Conservation (phyloP, 2,113 vertebrate genomes). For the Muscicapa adusta region DNA sequence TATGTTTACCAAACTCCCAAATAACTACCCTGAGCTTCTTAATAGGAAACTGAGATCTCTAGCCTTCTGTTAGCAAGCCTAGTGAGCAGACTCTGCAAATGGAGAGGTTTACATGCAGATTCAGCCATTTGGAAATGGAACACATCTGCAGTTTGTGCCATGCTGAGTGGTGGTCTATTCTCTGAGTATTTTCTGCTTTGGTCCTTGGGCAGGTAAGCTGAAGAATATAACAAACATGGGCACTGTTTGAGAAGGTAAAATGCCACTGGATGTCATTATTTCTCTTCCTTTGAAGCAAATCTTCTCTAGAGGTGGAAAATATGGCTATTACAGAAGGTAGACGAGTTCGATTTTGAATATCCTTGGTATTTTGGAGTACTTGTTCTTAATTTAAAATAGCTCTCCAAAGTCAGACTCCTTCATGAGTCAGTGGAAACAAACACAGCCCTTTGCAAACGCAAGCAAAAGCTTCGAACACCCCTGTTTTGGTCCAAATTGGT, state of each 20-base stretch:
- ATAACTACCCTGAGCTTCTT: neutral
- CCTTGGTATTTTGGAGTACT: conserved; percentile 1
- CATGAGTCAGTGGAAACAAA: conserved; percentile 50
- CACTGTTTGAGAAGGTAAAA: neutral
- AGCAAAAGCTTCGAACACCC: neutral
- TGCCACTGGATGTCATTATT: conserved; percentile 34
- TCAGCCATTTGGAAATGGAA: neutral
- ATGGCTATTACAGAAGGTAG: neutral
- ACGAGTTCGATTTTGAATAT: neutral
- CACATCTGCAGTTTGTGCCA: neutral
- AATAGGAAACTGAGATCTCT: neutral
- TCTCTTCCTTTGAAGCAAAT: neutral
- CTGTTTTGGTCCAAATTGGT: neutral
- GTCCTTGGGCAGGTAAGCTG: neutral
- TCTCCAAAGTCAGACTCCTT: conserved; percentile 18
- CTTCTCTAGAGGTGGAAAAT: conserved; percentile 4
- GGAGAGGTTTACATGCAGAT: neutral
- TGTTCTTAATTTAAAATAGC: conserved; percentile 27
- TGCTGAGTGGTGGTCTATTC: neutral
- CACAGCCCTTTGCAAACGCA: neutral
- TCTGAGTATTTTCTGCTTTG: neutral
- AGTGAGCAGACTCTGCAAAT: neutral
- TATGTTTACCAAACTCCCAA: neutral
- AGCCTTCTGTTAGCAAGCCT: neutral
- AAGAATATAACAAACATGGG: neutral